Percentiles rank a stretch among this genome's conserved stretches.
Conservation (phyloP, 2,797 vertebrate genomes). For the Enteromius thamalakanensis region DNA sequence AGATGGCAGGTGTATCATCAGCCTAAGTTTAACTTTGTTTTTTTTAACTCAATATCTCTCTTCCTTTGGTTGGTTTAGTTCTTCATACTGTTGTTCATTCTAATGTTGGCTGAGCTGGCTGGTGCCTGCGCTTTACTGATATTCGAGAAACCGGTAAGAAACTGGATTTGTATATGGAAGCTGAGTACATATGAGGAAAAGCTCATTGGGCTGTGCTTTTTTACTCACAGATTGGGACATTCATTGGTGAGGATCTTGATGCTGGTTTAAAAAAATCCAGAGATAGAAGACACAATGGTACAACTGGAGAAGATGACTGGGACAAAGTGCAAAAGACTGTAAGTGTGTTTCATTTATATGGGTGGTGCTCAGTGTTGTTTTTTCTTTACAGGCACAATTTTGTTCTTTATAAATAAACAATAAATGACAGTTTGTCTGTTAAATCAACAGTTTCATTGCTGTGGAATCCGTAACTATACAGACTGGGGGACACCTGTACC, state of each 20-base stretch:
- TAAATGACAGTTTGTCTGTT: neutral
- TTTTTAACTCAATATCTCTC: neutral
- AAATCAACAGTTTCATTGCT: conserved; percentile 70
- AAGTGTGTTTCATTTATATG: neutral
- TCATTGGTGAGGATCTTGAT: conserved; percentile 50
- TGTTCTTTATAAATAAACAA: neutral
- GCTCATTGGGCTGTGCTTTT: neutral
- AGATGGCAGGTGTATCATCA: neutral
- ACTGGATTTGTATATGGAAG: neutral
- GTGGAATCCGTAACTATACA: conserved; percentile 58
- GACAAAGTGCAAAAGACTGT: conserved; percentile 56
- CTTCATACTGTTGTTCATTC: conserved; percentile 76
- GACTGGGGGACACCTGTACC: conserved; percentile 65
- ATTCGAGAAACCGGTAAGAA: conserved; percentile 61
- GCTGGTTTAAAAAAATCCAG: rapidly evolving
- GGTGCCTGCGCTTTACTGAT: conserved; percentile 74
- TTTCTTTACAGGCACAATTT: neutral
- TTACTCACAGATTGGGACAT: conserved; percentile 49
- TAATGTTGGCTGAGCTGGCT: conserved; percentile 77
- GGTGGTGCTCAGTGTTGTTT: neutral
- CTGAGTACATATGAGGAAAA: neutral
- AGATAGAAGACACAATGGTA: rapidly evolving
- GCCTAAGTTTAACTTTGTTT: neutral
- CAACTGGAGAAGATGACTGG: conserved; percentile 61
- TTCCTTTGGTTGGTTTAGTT: conserved; percentile 66